Evolutionary conservation across 1,140 invertebrate species (phyloP).

Genomic region (Neotoxoptera formosana): DNA sequence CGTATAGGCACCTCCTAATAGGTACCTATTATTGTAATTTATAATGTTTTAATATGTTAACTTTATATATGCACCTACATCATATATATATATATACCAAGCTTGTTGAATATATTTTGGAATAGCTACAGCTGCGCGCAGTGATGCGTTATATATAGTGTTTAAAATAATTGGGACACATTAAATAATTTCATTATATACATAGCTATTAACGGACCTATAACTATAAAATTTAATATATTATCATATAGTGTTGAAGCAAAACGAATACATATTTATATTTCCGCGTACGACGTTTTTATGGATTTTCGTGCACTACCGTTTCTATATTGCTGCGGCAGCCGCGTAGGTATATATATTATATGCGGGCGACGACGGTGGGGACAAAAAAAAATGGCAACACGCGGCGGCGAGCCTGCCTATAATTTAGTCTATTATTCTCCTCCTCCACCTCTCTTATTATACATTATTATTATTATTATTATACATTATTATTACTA

Average conservation of each 20-base stretch:
- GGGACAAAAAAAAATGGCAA: not conserved
- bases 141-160: not conserved
- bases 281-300: not conserved
- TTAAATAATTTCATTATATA: not conserved
- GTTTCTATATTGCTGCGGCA: not conserved
- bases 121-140: not conserved
- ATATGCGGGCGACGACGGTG: no score
- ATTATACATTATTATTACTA: no score
- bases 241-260: no score
- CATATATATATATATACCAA: no score
- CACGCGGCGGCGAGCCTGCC: not conserved
- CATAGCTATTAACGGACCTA: not conserved
- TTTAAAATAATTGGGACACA: not conserved
- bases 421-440: constrained; percentile 18
- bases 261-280: not conserved
- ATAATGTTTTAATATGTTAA: not conserved
- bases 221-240: not conserved
- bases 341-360: no score
- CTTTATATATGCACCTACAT: no score
- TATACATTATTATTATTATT: no score
- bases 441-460: constrained; percentile 3
- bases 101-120: not conserved
- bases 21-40: not conserved
- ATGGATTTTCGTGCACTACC: not conserved
- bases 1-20: not conserved